These are phyloP conservation scores for Branchinecta sandiegonensis DNA, from an alignment of 2,888 invertebrate genomes.

Conservation along the genomic window DNA sequence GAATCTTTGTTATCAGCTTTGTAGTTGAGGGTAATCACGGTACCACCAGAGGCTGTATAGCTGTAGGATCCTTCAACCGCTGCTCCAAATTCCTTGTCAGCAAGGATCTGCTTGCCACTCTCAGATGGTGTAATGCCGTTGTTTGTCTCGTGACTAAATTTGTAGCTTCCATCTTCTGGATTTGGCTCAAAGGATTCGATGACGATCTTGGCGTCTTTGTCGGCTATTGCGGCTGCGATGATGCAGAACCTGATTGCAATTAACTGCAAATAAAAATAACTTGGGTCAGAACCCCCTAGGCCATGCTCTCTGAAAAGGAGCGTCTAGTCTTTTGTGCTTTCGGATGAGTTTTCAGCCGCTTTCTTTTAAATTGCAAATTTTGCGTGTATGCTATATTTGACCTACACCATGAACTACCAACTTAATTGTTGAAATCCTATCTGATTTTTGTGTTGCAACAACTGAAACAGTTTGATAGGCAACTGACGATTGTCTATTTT, in stretches of 20 bases:
- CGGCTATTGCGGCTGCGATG: neutral
- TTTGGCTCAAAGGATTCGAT: neutral
- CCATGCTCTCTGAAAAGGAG: no score
- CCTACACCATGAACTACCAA: no score
- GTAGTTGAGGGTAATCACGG: constrained; percentile 39
- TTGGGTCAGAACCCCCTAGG: no score
- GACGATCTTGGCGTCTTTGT: neutral
- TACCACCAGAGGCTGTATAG: constrained; percentile 40
- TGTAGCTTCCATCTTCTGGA: constrained; percentile 5
- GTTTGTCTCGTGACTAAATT: constrained; percentile 19
- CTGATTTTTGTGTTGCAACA: no score
- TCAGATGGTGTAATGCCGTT: constrained; percentile 20
- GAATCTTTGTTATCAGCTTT: constrained; percentile 45
- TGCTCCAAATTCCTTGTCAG: constrained; percentile 21
- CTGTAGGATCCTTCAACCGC: constrained; percentile 40
- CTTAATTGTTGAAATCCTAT: no score
- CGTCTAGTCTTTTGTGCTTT: no score
- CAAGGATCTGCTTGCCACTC: constrained; percentile 18
- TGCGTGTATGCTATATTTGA: no score
- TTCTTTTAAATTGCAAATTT: no score
- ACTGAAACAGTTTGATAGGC: no score
- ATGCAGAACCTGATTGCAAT: neutral
- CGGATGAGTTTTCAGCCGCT: no score
- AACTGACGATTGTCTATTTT: no score
- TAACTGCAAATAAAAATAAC: no score